Conservation (phyloP, 2,113 vertebrate genomes). For the Menidia beryllina region DNA sequence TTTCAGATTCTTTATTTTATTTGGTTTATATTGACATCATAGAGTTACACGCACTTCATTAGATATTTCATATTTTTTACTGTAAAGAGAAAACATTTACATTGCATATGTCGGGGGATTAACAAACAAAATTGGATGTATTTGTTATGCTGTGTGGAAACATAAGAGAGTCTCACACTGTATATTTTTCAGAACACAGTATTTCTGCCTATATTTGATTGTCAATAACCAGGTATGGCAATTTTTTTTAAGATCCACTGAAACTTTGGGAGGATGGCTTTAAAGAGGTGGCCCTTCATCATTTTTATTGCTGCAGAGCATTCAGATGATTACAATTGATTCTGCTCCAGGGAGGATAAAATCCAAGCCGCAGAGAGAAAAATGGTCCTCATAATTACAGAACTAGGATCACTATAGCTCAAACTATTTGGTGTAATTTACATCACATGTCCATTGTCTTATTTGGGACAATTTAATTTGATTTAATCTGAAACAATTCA, state of each 20-base stretch:
- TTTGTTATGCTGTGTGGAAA: no score
- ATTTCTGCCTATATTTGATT: constrained; percentile 18
- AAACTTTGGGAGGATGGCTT: constrained; percentile 39
- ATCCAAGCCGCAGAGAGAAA: constrained; percentile 19
- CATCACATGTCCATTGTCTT: constrained; percentile 23
- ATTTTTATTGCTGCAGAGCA: constrained; percentile 38
- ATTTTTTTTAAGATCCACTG: constrained; percentile 42
- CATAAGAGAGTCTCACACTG: background rate
- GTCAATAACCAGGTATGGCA: constrained; percentile 44
- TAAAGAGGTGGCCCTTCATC: constrained; percentile 38
- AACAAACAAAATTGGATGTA: no score
- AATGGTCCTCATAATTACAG: constrained; percentile 35
- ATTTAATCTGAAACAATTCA: constrained; percentile 19
- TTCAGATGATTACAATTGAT: constrained; percentile 69
- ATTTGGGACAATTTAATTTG: constrained; percentile 18
- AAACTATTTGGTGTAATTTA: constrained; percentile 25
- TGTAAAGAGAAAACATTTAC: no score
- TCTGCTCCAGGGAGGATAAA: constrained; percentile 47
- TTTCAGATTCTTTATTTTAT: no score
- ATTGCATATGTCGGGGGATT: no score
- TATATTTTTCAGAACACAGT: background rate
- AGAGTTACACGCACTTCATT: no score
- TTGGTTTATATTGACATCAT: no score
- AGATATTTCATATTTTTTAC: no score
- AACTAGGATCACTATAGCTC: constrained; percentile 17